Conservation (phyloP, 2,113 vertebrate genomes). For the Coracopsis vasa region DNA sequence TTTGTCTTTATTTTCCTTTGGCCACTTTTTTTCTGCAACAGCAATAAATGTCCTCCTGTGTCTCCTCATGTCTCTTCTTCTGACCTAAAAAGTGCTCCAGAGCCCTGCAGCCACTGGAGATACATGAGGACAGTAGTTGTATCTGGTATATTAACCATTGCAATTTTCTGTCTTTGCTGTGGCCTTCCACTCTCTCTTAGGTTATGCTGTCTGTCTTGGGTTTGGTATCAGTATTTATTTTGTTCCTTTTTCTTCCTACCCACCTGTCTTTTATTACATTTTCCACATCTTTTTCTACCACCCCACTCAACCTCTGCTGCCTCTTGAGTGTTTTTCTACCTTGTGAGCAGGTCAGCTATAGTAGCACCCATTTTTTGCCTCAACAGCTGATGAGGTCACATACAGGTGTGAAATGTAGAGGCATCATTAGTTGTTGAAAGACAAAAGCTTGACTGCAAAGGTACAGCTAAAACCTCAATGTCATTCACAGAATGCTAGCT, state of each 20-base stretch:
- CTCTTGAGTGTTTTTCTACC: neutral
- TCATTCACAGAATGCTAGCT: neutral
- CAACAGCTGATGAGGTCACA: neutral
- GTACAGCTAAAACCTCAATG: neutral
- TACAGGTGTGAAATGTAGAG: neutral
- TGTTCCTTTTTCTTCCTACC: neutral
- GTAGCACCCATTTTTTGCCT: neutral
- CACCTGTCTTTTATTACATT: neutral
- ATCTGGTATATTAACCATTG: neutral
- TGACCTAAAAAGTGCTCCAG: neutral
- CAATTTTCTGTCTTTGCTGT: neutral
- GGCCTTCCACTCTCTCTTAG: neutral
- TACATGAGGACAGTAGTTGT: neutral
- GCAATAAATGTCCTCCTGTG: neutral
- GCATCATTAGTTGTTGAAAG: neutral
- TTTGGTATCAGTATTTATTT: neutral
- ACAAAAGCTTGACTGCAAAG: neutral
- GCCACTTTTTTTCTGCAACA: neutral
- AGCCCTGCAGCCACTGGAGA: neutral
- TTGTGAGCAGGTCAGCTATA: neutral
- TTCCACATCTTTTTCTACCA: neutral
- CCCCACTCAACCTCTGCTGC: neutral
- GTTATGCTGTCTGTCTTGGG: neutral
- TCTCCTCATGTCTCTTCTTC: accelerated
- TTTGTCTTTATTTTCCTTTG: neutral